phyloP scores from a whole-genome alignment of 2,797 vertebrate genomes.

The Sebastes itinus region DNA sequence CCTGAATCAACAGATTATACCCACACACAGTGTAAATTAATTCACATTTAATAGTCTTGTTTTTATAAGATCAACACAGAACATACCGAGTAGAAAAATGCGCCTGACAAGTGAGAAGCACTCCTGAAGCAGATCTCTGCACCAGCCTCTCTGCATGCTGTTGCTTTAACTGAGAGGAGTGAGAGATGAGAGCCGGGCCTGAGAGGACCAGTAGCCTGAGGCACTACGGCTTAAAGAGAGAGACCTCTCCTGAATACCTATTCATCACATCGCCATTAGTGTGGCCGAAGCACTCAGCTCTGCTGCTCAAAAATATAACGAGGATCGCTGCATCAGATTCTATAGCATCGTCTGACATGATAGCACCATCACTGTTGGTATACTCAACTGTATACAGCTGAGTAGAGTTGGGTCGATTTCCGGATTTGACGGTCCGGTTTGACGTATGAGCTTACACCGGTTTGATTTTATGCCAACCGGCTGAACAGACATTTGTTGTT shows the following conservation, averaged over 20 bases:
- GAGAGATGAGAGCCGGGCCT: constrained; percentile 65
- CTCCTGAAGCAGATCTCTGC: constrained; percentile 10
- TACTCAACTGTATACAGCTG: constrained; percentile 1
- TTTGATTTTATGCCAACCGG: neutral
- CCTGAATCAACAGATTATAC: constrained; percentile 1
- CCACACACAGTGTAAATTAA: neutral
- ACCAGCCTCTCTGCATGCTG: constrained; percentile 47
- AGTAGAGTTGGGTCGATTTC: neutral
- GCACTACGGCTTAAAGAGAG: constrained; percentile 69
- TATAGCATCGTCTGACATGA: constrained; percentile 20
- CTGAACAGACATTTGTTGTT: neutral
- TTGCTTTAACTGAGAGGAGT: constrained; percentile 59
- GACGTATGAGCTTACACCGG: neutral
- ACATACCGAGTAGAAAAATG: constrained; percentile 62
- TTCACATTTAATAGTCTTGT: constrained; percentile 43
- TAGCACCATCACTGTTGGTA: neutral
- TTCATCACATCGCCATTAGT: constrained; percentile 75
- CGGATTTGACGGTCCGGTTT: neutral
- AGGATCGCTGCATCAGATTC: constrained; percentile 43
- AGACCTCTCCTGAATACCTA: constrained; percentile 75
- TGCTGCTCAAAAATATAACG: constrained; percentile 58
- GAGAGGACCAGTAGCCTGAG: constrained; percentile 63
- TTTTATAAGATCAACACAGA: constrained; percentile 50
- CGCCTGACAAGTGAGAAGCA: constrained; percentile 62
- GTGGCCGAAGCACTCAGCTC: constrained; percentile 64